Base-by-base conservation (phyloP, 2,113 vertebrate species). In the Macquaria australasica region DNA sequence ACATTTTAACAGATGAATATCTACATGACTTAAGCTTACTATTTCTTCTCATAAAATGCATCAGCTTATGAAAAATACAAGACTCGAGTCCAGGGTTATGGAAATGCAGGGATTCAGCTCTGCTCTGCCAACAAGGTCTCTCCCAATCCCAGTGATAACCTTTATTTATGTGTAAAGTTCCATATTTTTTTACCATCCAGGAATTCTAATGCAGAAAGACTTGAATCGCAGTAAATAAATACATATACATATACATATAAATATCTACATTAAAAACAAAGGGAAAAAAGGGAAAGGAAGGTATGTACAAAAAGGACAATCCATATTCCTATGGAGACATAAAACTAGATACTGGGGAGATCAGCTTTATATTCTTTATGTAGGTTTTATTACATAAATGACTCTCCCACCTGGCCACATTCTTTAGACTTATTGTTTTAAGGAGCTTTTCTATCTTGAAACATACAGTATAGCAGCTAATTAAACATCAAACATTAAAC, bases 1-100 rank as follows among this genome's bases (percentile, higher is more conserved):
- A 80, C 80, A 68, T 76, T 85, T 59, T 6, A 73, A 21, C 31
- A 51, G 37, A 45, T 45, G 14, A 66, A 76, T 69, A 64, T 75
- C 41, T 63, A 48, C 45, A 39, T 59, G 31, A 69, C 9, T 66
- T 11, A 21, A 14, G 10, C 43, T 60, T 45, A 69, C 48, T 10
- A 31, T 48, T 43, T 48, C 9, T 9, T 51, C 51, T 80, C 9
- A 69, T 67, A 76, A 55, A 55, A 8, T 14, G 34, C n/a, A n/a
- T 37, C 4, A 20, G n/a, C n/a, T 63, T 56, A 25, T 73, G 21
- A 83, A 78, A 69, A 78, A 76, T 72, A 43, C 9, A 63, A 71
- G 58, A 7, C 51, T 41, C 0, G 2, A 68, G 43, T 64, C 2
- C 1, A 15, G 9, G 21, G 55, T 45, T 60, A 64, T 72, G 34